Conservation (phyloP, 2,888 invertebrate genomes). For the Harpagoxenus sublaevis region DNA sequence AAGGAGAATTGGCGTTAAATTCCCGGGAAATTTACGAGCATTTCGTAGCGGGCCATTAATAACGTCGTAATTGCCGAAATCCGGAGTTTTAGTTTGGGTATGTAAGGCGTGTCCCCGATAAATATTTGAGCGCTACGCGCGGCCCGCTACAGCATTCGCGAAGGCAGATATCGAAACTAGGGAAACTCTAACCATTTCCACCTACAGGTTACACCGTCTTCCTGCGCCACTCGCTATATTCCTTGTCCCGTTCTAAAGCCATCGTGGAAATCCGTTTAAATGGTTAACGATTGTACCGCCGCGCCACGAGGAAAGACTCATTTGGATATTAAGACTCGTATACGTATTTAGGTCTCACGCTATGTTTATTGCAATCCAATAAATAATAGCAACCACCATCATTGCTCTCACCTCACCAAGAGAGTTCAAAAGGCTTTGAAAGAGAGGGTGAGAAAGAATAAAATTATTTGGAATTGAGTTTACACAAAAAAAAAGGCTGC, state of each 20-base stretch:
- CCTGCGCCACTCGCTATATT: background rate
- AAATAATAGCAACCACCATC: background rate
- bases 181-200: constrained; percentile 28
- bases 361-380: constrained; percentile 11
- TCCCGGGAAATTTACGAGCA: constrained; percentile 59
- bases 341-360: constrained; percentile 6
- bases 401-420: background rate
- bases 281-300: constrained; percentile 18
- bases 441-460: background rate
- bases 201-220: background rate
- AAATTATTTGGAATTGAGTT: background rate
- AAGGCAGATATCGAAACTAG: constrained; percentile 56
- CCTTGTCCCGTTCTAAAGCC: constrained; percentile 36
- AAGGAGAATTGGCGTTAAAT: constrained; percentile 54
- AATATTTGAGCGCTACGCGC: constrained; percentile 62
- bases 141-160: constrained; percentile 28
- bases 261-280: constrained; percentile 47
- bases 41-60: constrained; percentile 57
- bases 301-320: constrained; percentile 6
- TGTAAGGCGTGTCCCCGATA: constrained; percentile 48
- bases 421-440: background rate
- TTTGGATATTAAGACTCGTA: constrained; percentile 14
- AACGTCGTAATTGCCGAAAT: constrained; percentile 54
- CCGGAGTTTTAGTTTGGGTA: constrained; percentile 61
- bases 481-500: background rate